Evolutionary conservation across 2,888 invertebrate genomes (phyloP).

Genomic region (Odontothrips loti): DNA sequence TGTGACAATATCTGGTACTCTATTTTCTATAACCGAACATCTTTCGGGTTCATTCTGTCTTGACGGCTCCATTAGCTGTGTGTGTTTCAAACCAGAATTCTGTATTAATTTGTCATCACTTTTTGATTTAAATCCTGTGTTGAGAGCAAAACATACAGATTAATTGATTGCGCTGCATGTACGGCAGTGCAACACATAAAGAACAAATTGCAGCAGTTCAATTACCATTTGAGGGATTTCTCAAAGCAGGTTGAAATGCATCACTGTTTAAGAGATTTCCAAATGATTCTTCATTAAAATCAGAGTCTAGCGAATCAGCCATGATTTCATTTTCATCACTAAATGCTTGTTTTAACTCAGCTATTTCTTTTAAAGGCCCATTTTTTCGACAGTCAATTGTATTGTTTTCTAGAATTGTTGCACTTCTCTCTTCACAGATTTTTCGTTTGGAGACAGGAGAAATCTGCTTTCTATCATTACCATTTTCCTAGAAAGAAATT

Average conservation of each 20-base stretch:
- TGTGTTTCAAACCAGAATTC: neutral
- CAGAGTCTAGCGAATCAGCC: neutral
- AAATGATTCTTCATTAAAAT: slow-evolving; percentile 14
- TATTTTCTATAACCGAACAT: neutral
- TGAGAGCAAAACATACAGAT: neutral
- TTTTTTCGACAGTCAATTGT: neutral
- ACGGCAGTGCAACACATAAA: neutral
- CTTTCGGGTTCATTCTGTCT: neutral
- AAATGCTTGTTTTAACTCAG: neutral
- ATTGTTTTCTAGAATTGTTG: neutral
- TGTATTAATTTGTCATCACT: neutral
- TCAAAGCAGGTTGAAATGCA: neutral
- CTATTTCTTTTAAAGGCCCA: neutral
- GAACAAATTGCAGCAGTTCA: neutral
- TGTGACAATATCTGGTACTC: slow-evolving; percentile 15
- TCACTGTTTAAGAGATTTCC: slow-evolving; percentile 1
- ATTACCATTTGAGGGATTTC: neutral
- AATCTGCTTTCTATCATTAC: neutral
- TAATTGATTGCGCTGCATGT: neutral
- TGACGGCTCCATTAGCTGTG: neutral
- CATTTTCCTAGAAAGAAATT: neutral
- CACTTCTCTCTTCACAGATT: neutral
- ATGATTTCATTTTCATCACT: neutral
- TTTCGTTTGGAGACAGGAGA: neutral
- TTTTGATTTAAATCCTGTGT: neutral